Base-by-base conservation (phyloP, 2,797 vertebrate genomes). In the Xenopus petersii region DNA sequence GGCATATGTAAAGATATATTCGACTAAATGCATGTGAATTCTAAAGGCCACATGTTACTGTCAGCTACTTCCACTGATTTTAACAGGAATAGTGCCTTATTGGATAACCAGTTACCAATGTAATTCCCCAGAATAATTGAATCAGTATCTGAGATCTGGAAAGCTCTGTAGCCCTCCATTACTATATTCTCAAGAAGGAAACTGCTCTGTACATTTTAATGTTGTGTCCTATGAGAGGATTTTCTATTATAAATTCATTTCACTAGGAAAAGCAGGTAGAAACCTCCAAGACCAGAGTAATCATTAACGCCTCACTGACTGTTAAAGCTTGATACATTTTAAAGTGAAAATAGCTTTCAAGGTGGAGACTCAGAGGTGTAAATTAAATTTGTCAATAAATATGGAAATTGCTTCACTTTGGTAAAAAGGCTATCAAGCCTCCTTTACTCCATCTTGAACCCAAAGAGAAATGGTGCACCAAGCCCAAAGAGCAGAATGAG, bases 371-470 rank as follows among this genome's bases (percentile, higher is more conserved):
- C 36, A 6, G 64, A 75, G 11, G 55, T 81, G 78, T 82, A 84
- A 86, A 86, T 85, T 81, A 75, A 75, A 81, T 83, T 80, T 84
- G 81, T 83, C 83, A 82, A 76, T 87, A 86, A 85, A 83, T 77
- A 85, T 82, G 82, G 84, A 84, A 86, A 86, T 80, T 48, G 49
- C 55, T 78, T 75, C 6, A 3, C 73, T 76, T 79, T 42, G 49
- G 66, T 55, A 64, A 61, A 64, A 59, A 55, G 48, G 66, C 51
- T 75, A 75, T 69, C 60, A 17, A 33, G 59, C n/a, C 54, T 68
- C 54, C 30, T 68, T 24, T 10, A 68, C 36, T 54, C 61, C 46
- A 49, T 55, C 46, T 42, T 68, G 30, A 63, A 46, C 48, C 13
- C 10, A 2, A 49, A 49, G 2, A 9, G 3, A 49, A 49, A 21